Conservation (phyloP, 2,113 vertebrate species). For the Pristiophorus japonicus region DNA sequence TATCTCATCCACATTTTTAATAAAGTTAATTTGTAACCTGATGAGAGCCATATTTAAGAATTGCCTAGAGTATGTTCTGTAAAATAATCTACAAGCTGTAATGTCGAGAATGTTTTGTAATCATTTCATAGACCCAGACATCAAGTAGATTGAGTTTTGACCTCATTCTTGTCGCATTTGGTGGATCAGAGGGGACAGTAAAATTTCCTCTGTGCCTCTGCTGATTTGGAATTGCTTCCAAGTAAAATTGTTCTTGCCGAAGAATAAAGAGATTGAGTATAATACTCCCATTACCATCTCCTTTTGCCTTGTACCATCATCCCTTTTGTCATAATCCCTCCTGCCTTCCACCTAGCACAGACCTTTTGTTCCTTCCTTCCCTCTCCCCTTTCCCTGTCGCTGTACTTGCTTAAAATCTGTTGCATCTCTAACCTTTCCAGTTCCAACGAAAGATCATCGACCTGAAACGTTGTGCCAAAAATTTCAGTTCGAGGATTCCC, state of each 20-base stretch:
- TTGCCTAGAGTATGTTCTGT: neutral
- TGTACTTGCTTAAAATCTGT: too few relatives aligned
- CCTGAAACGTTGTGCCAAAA: too few relatives aligned
- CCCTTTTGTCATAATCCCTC: too few relatives aligned
- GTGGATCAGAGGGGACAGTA: neutral
- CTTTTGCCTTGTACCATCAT: too few relatives aligned
- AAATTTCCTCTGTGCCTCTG: neutral
- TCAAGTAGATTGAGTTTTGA: neutral
- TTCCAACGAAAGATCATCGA: too few relatives aligned
- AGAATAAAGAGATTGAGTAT: neutral
- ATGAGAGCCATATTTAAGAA: neutral
- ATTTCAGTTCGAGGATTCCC: too few relatives aligned
- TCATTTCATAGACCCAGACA: too few relatives aligned
- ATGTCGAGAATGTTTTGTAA: neutral
- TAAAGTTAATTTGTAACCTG: neutral
- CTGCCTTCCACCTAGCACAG: too few relatives aligned
- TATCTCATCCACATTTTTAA: neutral
- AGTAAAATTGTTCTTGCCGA: neutral
- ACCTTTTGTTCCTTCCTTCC: too few relatives aligned
- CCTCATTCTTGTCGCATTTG: neutral
- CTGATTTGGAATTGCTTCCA: neutral
- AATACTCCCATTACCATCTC: neutral
- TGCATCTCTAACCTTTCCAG: too few relatives aligned
- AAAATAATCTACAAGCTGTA: too few relatives aligned
- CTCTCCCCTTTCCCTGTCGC: too few relatives aligned